Percentiles rank a stretch among this genome's conserved stretches.
phyloP scores from a whole-genome alignment of 2,113 vertebrate species.

The Isichthys henryi region DNA sequence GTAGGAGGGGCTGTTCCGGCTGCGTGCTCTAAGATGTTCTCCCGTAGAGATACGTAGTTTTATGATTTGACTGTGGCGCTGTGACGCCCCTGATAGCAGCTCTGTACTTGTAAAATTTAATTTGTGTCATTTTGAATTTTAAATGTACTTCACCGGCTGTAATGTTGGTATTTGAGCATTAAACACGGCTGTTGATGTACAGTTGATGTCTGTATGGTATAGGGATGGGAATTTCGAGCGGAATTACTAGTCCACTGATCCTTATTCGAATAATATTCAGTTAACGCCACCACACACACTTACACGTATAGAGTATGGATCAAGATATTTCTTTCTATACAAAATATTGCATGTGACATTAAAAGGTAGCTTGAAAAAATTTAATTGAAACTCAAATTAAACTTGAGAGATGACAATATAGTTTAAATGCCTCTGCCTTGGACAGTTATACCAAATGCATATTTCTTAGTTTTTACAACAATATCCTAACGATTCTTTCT shows the following conservation, averaged over 20 bases:
- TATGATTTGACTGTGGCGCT: conserved; percentile 42
- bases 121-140: conserved; percentile 39
- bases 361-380: neutral
- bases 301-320: neutral
- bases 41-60: conserved; percentile 45
- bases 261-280: neutral
- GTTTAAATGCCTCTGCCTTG: neutral
- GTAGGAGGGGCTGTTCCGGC: conserved; percentile 42
- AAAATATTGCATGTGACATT: neutral
- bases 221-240: neutral
- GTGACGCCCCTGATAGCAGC: neutral
- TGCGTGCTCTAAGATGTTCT: conserved; percentile 37
- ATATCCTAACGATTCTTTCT: neutral
- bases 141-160: conserved; percentile 48
- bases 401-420: neutral
- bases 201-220: conserved; percentile 27
- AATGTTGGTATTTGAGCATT: conserved; percentile 53
- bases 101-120: conserved; percentile 27
- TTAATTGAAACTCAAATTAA: neutral
- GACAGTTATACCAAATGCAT: neutral
- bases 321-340: neutral
- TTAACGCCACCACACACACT: neutral
- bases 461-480: neutral
- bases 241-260: neutral
- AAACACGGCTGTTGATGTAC: conserved; percentile 53